Conservation (phyloP, 2,797 vertebrate species). For the Microtus obscurus region DNA sequence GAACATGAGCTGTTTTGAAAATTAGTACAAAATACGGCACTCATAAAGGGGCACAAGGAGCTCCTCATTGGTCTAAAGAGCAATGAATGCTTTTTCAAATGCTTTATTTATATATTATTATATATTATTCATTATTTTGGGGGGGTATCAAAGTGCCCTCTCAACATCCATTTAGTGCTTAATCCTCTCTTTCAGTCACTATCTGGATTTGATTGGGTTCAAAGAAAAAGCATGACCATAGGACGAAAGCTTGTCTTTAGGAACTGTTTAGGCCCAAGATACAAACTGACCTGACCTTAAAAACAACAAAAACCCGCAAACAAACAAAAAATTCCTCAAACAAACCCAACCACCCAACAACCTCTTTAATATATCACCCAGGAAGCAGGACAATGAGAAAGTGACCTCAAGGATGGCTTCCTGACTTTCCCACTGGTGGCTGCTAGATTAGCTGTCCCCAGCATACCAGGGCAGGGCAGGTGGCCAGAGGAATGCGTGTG, state of each 20-base stretch:
- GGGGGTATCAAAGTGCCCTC: slow-evolving; percentile 12
- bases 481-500: slow-evolving; percentile 23
- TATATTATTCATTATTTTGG: not conserved
- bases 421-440: not conserved
- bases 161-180: slow-evolving; percentile 57
- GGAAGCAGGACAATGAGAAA: not conserved
- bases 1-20: slow-evolving; percentile 25
- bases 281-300: not conserved
- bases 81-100: slow-evolving; percentile 28
- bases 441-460: not conserved
- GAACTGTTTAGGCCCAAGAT: not conserved
- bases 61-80: not conserved
- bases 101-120: not conserved
- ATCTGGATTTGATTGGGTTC: slow-evolving; percentile 58
- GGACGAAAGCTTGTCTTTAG: slow-evolving; percentile 60
- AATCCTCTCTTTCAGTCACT: slow-evolving; percentile 62
- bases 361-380: not conserved
- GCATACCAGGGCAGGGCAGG: not conserved
- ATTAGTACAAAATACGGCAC: not conserved
- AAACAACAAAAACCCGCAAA: not conserved
- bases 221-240: slow-evolving; percentile 71
- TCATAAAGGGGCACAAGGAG: not conserved
- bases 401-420: not conserved
- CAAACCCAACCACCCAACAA: not conserved
- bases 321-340: not conserved